phyloP scores from a whole-genome alignment of 1,140 invertebrate species.

The Drosophila albomicans region DNA sequence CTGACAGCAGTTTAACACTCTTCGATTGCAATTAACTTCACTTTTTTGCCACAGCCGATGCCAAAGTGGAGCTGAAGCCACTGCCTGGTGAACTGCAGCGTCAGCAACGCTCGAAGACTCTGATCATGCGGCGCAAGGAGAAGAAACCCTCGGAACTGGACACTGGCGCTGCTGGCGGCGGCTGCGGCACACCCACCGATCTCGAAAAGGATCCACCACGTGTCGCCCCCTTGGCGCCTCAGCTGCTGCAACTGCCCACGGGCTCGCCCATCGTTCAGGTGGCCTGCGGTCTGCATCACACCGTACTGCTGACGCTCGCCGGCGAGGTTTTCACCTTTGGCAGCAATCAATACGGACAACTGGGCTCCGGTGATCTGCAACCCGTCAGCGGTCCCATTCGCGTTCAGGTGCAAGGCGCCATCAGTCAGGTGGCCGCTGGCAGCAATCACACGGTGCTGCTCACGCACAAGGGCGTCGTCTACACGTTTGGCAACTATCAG shows the following conservation, averaged over 20 bases:
- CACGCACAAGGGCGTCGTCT: conserved; percentile 95
- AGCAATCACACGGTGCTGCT: conserved; percentile 97
- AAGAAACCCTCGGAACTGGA: conserved; percentile 71
- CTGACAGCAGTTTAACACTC: background rate
- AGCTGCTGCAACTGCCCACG: conserved; percentile 89
- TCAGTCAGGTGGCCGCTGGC: conserved; percentile 94
- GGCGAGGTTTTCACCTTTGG: conserved; percentile 94
- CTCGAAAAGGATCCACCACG: conserved; percentile 88
- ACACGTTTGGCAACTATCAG: conserved; percentile 97
- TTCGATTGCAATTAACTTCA: background rate
- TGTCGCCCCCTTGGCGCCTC: conserved; percentile 90
- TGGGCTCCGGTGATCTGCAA: conserved; percentile 94
- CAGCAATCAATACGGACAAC: conserved; percentile 97
- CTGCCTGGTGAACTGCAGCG: conserved; percentile 70
- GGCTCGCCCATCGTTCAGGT: conserved; percentile 92
- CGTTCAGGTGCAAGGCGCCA: conserved; percentile 89
- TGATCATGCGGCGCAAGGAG: conserved; percentile 81
- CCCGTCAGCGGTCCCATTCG: conserved; percentile 91
- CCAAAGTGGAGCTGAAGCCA: conserved; percentile 66
- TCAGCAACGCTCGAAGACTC: conserved; percentile 80
- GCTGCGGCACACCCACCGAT: conserved; percentile 85
- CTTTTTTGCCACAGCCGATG: conserved; percentile 34
- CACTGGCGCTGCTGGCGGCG: conserved; percentile 68
- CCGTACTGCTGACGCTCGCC: conserved; percentile 87
- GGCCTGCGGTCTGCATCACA: conserved; percentile 96